These are phyloP conservation scores for Hycleus cichorii DNA, from an alignment of 1,140 invertebrate species.

Conservation along the genomic window DNA sequence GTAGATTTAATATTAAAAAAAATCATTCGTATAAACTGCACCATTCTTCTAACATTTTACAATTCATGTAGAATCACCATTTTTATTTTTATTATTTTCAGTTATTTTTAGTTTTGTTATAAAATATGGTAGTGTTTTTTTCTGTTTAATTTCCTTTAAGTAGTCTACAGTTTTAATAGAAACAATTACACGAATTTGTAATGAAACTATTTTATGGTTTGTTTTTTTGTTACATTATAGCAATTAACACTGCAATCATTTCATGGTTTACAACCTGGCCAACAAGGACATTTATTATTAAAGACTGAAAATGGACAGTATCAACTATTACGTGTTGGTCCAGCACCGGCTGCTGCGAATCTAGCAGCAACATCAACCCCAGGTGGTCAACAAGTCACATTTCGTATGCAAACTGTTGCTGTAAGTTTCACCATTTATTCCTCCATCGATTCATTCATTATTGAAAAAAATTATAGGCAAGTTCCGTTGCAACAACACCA, in stretches of 20 bases:
- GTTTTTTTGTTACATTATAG: conserved; percentile 26
- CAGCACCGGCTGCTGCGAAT: conserved; percentile 53
- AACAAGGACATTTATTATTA: conserved; percentile 77
- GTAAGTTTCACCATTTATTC: conserved; percentile 36
- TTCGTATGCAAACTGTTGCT: conserved; percentile 50
- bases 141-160: not conserved
- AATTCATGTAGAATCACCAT: not conserved
- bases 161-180: not conserved
- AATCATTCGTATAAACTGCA: too few relatives aligned
- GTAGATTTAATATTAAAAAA: too few relatives aligned
- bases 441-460: not conserved
- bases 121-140: not conserved
- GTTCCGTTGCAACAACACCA: conserved; percentile 44
- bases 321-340: conserved; percentile 80
- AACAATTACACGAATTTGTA: not conserved
- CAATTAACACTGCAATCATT: conserved; percentile 77
- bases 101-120: conserved; percentile 5
- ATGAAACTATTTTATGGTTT: not conserved
- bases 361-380: conserved; percentile 52
- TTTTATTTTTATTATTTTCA: not conserved
- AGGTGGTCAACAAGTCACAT: conserved; percentile 40
- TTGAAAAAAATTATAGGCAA: conserved; percentile 13
- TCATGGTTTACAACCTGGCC: conserved; percentile 72
- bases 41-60: too few relatives aligned
- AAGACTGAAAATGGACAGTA: conserved; percentile 94